Evolutionary conservation across 2,113 vertebrate species (phyloP).

Genomic region (Malaclemys terrapin): DNA sequence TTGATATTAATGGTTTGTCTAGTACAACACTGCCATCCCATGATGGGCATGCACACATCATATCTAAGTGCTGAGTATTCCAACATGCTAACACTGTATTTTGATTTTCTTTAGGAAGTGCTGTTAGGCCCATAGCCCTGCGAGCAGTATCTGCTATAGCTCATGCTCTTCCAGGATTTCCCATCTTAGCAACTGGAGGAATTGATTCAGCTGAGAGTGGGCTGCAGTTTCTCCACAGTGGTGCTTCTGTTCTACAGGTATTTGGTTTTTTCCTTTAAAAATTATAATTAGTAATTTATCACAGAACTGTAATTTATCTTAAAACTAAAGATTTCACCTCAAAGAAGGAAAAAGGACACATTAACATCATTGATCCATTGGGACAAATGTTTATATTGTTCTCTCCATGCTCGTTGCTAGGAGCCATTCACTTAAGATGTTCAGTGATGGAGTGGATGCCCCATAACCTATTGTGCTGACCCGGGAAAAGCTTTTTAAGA

Average conservation of each 20-base stretch:
- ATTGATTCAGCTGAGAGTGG: conserved; percentile 95
- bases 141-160: conserved; percentile 90
- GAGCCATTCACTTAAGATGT: neutral
- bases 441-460: neutral
- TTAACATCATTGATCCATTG: neutral
- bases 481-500: neutral
- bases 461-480: neutral
- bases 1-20: neutral
- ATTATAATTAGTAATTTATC: neutral
- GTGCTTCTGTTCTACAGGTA: conserved; percentile 95
- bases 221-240: conserved; percentile 93
- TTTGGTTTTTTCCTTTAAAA: neutral
- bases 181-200: conserved; percentile 93
- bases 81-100: neutral
- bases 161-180: conserved; percentile 88
- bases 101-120: conserved; percentile 83
- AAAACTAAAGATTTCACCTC: neutral
- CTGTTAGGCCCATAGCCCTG: conserved; percentile 91
- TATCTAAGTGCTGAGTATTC: neutral
- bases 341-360: rapidly evolving
- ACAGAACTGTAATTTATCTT: neutral
- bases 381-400: neutral
- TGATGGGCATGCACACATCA: neutral
- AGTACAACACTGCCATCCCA: neutral
- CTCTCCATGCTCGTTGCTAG: neutral